Base-by-base conservation (phyloP, 2,888 invertebrate species). In the Trichacis sp. region DNA sequence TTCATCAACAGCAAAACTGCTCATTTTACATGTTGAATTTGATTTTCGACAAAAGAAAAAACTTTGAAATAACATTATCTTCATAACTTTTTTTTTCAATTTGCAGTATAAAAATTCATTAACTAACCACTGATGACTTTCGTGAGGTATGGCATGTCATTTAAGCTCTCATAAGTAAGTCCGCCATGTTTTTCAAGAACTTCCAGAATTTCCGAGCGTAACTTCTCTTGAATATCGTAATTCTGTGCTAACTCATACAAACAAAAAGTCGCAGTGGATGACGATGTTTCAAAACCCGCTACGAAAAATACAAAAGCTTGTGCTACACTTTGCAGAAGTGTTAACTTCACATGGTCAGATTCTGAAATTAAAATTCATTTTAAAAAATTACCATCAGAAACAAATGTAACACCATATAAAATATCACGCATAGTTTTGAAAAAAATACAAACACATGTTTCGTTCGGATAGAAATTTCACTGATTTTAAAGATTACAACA, bases 221-320 rank as follows among this genome's bases (percentile, higher is more conserved):
- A 76, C 72, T 75, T 84, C 5, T 83, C 73, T 70, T 87, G 87
- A n/a, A 87, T 79, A 0, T 79, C 73, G 30, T 75, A 75, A 71
- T 86, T 77, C 11, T 70, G 56, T 1, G 87, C 85, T 69, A 87
- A 79, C 73, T 86, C 85, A 57, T 85, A 87, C 2, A 86, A 66
- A 1, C 85, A 84, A 56, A 84, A 86, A 58, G 85, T 84, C 15
- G 84, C 83, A 1, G 86, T 84, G 0, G 86, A 84, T 1, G 87
- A 84, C 0, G 87, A 86, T 0, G 87, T 87, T 71, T 87, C 87
- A 64, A 86, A 87, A 12, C 6, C 87, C 36, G 86, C 87, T 47
- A 85, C 57, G 64, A 84, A 85, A 69, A 86, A 86, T 3, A 85
- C 80, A 54, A 79, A 86, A 1, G 85, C 85, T 70, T 86, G 86